Base-by-base conservation (phyloP, 1,140 invertebrate species). In the Sipha flava region DNA sequence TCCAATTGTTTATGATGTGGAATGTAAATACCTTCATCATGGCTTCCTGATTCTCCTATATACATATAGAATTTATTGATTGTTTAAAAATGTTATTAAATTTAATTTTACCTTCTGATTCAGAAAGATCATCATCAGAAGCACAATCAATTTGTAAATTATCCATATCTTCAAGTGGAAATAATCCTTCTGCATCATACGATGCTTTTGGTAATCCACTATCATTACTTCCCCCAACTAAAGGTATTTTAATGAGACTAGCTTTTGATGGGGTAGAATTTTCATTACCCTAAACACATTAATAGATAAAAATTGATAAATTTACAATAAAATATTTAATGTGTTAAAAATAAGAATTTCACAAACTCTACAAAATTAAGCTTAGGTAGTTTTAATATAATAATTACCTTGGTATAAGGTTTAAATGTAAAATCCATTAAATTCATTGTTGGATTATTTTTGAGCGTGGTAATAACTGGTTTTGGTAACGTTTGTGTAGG, bases 111-210 rank as follows among this genome's bases (percentile, higher is more conserved):
- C 87, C 87, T 64, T 88, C 87, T 43, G 86, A 86, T 82, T 87
- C 87, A 70, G 85, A 86, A 79, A 83, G 80, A 57, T 88, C 88
- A 66, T 86, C 86, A 80, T 88, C 86, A 18, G 81, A 73, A 73
- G 43, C 31, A 37, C 49, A 68, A 37, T 59, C 64, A 18, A 47
- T 66, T 21, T 84, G 82, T 73, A 85, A 83, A 9, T 82, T 82
- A 45, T 84, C 83, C 84, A 88, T 87, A 40, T 86, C 88, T 80
- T 89, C 88, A 57, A 89, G 83, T 40, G 85, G 83, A 83, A 89
- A 89, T 70, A 89, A 81, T 26, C 85, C 85, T 83, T 88, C 88
- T 16, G 85, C 83, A 82, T 89, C 87, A 81, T 86, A 86, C 34
- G 84, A 87, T 40, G 80, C 68, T 49, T 80, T 70, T 49, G 73